Evolutionary conservation across 2,888 invertebrate species (phyloP), one percentile per base, ranked within the genome.

Genomic region (Idaea straminata): DNA sequence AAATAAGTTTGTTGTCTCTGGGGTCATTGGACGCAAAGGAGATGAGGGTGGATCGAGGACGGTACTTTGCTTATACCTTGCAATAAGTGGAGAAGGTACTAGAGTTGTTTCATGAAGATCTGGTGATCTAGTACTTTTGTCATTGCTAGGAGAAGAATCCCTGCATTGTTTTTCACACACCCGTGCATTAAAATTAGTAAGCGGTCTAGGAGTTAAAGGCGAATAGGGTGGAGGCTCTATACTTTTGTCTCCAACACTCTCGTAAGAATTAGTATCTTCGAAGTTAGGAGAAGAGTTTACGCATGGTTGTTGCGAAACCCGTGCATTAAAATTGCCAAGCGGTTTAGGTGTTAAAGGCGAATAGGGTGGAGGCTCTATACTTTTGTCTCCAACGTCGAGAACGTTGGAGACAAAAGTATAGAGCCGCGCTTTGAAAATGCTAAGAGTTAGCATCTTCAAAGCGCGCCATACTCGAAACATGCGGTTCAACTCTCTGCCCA

Each of bases 121-220:
- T 5, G 59, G 59, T 16, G 59, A 59, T 59, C 25, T 59, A 15
- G 25, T 59, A 4, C 25, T 15, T 7, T 59, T 25, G 59, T 16
- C 59, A 5, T 59, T 59, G 59, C 15, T 59, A 59, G 59, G 25
- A 59, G 59, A 59, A 25, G 59, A 59, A 7, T 59, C 7, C 59
- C 5, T 59, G 59, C 59, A 59, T 59, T 59, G 59, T 59, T 59
- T 59, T 59, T 25, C 59, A 59, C 25, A 59, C 59, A 25, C 15
- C 7, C 59, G 59, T 59, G 59, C 59, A 59, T 59, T 59, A 59
- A 59, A 5, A 5, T 59, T 59, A 7, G 16, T 59, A 59, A 25
- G 25, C 59, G 59, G 25, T 59, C 59, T 59, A 59, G 59, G 59
- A 36, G 36, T 36, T 36, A 36, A 36, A 36, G 36, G 36, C 36